Evolutionary conservation across 2,113 vertebrate genomes (phyloP).

Genomic region (Galemys pyrenaicus): DNA sequence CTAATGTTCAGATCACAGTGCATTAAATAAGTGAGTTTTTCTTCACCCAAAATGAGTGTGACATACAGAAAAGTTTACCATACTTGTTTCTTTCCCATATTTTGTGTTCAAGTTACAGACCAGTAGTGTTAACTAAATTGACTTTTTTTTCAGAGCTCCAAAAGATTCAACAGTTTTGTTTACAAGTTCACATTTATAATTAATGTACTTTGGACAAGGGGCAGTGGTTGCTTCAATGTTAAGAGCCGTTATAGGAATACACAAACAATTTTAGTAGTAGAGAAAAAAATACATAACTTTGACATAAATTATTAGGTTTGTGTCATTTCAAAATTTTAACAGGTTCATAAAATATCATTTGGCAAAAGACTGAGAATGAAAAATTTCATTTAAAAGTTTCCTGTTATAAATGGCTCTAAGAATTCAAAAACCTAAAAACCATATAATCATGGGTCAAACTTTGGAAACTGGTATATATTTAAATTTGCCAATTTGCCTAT

Average conservation of each 20-base stretch:
- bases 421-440: not conserved
- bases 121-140: not conserved
- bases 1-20: not conserved
- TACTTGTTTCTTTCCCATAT: not conserved
- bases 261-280: not conserved
- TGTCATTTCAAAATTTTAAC: constrained; percentile 6
- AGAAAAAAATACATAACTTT: not conserved
- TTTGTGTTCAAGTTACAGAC: not conserved
- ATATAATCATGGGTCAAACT: too few relatives aligned
- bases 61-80: not conserved
- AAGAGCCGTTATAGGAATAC: not conserved
- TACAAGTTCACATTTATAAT: constrained; percentile 30
- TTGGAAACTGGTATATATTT: not conserved
- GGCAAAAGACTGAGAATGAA: not conserved
- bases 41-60: constrained; percentile 17
- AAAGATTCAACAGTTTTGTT: constrained; percentile 7
- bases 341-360: not conserved
- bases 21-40: constrained; percentile 50
- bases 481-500: not conserved
- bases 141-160: not conserved
- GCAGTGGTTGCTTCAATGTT: not conserved
- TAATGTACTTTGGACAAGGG: not conserved
- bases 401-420: not conserved
- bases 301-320: not conserved
- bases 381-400: not conserved